phyloP scores from a whole-genome alignment of 2,113 vertebrate species.

The Lasiurus borealis region DNA sequence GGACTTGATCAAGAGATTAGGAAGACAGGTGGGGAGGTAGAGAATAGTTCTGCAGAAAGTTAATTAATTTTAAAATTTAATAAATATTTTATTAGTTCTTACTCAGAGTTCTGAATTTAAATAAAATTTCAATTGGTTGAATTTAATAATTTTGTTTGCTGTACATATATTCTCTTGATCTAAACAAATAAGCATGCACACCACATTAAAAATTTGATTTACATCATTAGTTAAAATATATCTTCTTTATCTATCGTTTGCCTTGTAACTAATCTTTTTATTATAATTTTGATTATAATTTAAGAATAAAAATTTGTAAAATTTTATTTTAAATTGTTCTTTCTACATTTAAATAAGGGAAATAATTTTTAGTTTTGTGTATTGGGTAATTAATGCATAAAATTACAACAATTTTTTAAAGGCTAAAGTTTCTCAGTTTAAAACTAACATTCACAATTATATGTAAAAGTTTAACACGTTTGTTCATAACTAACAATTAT shows the following conservation, averaged over 20 bases:
- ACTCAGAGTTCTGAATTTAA: conserved; percentile 8
- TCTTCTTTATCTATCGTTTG: neutral
- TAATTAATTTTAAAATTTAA: neutral
- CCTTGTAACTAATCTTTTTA: neutral
- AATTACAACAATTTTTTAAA: conserved; percentile 45
- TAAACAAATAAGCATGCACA: neutral
- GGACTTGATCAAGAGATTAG: neutral
- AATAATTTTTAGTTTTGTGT: conserved; percentile 8
- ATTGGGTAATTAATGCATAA: neutral
- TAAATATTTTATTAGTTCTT: neutral
- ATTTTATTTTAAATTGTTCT: conserved; percentile 22
- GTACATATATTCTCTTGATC: neutral
- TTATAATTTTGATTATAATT: conserved; percentile 53
- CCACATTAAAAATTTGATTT: neutral
- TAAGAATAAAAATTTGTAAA: neutral
- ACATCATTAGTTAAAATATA: neutral
- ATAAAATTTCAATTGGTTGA: conserved; percentile 31
- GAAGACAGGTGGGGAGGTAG: neutral
- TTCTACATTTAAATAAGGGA: conserved; percentile 8
- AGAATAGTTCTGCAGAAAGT: neutral
- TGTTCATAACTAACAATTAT: conserved; percentile 65
- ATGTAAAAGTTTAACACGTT: conserved; percentile 56
- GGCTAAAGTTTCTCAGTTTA: conserved; percentile 54
- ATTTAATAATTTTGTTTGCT: conserved; percentile 22
- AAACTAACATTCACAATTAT: conserved; percentile 50